A percentile compares a stretch with the other conserved stretches of the same genome.
Conservation (phyloP, 1,140 invertebrate genomes). For the Drosophila orena region DNA sequence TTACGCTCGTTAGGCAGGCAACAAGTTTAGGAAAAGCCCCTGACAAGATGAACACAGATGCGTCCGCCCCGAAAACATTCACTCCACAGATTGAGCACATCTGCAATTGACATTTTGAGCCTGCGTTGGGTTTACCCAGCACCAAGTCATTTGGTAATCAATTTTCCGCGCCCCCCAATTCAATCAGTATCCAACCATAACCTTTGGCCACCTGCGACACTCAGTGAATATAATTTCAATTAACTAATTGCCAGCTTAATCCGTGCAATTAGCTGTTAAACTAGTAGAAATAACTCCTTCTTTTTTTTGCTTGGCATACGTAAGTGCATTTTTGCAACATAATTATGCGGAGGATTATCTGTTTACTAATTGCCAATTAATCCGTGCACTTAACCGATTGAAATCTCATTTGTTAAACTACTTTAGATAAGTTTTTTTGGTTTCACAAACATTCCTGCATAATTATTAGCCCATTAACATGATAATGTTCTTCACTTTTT, state of each 20-base stretch:
- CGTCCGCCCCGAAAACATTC: constrained; percentile 11
- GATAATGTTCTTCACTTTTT: too few relatives aligned
- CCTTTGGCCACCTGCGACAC: constrained; percentile 26
- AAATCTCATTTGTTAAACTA: too few relatives aligned
- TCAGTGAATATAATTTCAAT: constrained; percentile 1
- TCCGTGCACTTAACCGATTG: background rate
- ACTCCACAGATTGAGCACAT: constrained; percentile 1
- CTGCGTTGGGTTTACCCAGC: constrained; percentile 1
- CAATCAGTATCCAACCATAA: constrained; percentile 19
- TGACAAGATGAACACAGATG: constrained; percentile 16
- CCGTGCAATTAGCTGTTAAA: background rate
- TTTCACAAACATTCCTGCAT: constrained; percentile 5
- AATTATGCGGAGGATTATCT: background rate
- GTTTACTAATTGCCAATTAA: background rate
- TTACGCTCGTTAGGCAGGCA: constrained; percentile 25
- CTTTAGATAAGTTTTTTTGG: background rate
- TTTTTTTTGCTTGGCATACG: background rate
- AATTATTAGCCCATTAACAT: too few relatives aligned
- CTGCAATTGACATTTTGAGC: constrained; percentile 54
- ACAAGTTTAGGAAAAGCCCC: constrained; percentile 26
- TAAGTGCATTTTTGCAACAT: background rate
- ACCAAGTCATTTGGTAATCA: constrained; percentile 37
- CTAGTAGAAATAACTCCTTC: background rate
- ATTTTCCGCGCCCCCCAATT: constrained; percentile 24
- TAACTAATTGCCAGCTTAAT: background rate